These are phyloP conservation scores for Serinus canaria DNA, from an alignment of 2,113 vertebrate species.

Conservation along the genomic window DNA sequence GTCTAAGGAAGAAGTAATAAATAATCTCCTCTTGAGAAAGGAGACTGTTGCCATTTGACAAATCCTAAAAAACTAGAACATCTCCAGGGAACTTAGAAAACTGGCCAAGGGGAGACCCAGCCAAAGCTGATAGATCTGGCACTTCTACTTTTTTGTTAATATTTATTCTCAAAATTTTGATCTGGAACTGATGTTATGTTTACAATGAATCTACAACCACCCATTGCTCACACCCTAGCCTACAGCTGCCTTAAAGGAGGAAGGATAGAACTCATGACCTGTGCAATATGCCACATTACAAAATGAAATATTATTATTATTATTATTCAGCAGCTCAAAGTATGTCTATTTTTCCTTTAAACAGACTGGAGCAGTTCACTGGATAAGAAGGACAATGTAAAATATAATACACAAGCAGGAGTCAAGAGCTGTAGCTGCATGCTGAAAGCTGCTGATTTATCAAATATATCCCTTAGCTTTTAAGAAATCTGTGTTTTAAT, in stretches of 20 bases:
- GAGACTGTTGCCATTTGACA: background rate
- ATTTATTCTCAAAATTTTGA: background rate
- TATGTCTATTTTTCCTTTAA: background rate
- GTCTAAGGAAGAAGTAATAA: background rate
- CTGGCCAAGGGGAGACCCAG: background rate
- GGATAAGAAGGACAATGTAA: background rate
- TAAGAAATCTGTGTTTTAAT: background rate
- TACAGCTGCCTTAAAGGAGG: background rate
- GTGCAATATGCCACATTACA: background rate
- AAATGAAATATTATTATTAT: background rate
- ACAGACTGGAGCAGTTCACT: background rate
- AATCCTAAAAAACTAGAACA: background rate
- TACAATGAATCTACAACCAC: accelerated
- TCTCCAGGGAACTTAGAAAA: background rate
- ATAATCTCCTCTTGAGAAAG: background rate
- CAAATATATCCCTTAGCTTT: background rate
- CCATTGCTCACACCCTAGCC: background rate
- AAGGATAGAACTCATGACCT: background rate
- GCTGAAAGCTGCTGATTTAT: background rate
- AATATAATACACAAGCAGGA: background rate
- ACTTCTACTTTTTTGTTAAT: background rate
- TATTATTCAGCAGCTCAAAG: background rate
- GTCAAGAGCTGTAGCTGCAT: background rate
- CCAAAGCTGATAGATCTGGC: background rate
- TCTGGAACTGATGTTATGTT: background rate